These are phyloP conservation scores for Tupiocoris notatus DNA, from an alignment of 2,888 invertebrate species.

Conservation along the genomic window DNA sequence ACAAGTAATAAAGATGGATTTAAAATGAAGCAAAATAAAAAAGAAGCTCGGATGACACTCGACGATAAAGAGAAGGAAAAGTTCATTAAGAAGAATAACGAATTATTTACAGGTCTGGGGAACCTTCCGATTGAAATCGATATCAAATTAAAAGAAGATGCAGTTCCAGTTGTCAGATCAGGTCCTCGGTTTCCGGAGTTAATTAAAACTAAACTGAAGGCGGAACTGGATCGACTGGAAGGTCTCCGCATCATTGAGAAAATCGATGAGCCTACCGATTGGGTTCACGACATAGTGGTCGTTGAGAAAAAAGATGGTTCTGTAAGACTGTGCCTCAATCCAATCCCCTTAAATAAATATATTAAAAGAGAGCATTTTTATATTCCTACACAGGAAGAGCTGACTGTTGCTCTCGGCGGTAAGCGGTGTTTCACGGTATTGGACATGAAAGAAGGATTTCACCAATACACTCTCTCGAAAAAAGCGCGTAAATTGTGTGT, in stretches of 20 bases:
- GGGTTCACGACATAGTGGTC: too few species aligned
- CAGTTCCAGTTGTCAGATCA: neutral
- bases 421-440: constrained; percentile 26
- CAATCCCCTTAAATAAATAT: constrained; percentile 31
- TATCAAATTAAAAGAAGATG: neutral
- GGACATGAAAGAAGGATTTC: too few species aligned
- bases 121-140: constrained; percentile 1
- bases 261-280: constrained; percentile 18
- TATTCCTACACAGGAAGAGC: too few species aligned
- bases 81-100: neutral
- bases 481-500: constrained; percentile 26
- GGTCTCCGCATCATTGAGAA: neutral
- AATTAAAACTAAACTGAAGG: constrained; percentile 1
- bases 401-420: constrained; percentile 15
- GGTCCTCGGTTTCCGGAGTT: neutral
- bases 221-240: neutral
- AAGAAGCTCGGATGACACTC: neutral
- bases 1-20: neutral
- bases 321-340: constrained; percentile 8
- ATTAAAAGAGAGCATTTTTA: constrained; percentile 25
- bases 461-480: constrained; percentile 34
- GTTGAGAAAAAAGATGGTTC: constrained; percentile 27
- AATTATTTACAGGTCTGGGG: constrained; percentile 4
- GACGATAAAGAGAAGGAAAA: neutral
- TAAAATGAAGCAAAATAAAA: neutral